Conservation (phyloP, 2,888 invertebrate species). For the Coleophora flavipennella region DNA sequence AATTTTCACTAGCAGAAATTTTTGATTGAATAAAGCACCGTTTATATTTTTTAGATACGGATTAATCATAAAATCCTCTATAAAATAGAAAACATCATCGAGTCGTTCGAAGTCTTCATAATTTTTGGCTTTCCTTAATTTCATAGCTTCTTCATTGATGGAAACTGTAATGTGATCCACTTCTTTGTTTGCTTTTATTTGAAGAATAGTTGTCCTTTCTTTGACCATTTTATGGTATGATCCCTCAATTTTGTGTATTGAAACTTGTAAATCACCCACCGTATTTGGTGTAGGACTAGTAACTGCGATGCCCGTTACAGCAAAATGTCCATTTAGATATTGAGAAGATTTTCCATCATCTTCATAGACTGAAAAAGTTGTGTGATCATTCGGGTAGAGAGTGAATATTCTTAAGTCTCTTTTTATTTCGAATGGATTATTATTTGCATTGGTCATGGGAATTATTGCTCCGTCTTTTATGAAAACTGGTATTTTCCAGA, state of each 20-base stretch:
- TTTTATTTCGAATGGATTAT: conserved; percentile 47
- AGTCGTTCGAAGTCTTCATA: conserved; percentile 34
- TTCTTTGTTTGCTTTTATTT: conserved; percentile 38
- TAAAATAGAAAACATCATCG: conserved; percentile 40
- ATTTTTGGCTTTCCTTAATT: conserved; percentile 29
- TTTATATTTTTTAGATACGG: conserved; percentile 33
- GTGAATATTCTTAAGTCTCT: conserved; percentile 41
- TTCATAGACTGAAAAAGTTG: conserved; percentile 46
- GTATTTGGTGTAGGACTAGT: conserved; percentile 32
- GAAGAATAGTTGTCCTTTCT: conserved; percentile 42
- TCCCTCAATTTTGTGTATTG: conserved; percentile 43
- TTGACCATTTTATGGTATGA: conserved; percentile 37
- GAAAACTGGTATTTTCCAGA: conserved; percentile 61
- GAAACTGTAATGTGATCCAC: conserved; percentile 34
- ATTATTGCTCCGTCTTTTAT: conserved; percentile 55
- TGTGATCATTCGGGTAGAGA: conserved; percentile 43
- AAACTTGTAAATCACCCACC: conserved; percentile 33
- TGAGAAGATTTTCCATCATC: conserved; percentile 51
- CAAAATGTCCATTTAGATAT: conserved; percentile 35
- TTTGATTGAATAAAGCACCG: conserved; percentile 27
- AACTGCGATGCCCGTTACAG: conserved; percentile 36
- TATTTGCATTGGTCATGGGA: conserved; percentile 54
- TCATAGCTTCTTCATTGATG: conserved; percentile 32
- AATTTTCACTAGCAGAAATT: conserved; percentile 45
- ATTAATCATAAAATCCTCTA: conserved; percentile 38